Base-by-base conservation (phyloP, 2,888 invertebrate species). In the Oxystoma pomonae region DNA sequence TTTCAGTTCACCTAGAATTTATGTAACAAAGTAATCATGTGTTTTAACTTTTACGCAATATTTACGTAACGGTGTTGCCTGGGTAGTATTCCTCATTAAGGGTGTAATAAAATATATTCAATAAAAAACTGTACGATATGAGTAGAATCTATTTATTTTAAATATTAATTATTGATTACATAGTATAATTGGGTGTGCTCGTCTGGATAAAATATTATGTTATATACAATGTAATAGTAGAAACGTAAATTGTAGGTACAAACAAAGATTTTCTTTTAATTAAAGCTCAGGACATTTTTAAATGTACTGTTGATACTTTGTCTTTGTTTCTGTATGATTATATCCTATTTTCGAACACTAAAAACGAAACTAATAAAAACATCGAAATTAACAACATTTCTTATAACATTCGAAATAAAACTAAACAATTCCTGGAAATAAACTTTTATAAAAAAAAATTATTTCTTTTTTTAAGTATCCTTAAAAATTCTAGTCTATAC, bases 91-190 rank as follows among this genome's bases (percentile, higher is more conserved):
- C n/a, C n/a, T n/a, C n/a, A n/a, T n/a, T n/a, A n/a, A n/a, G n/a
- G n/a, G n/a, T n/a, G n/a, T n/a, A n/a, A n/a, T n/a, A n/a, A n/a
- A n/a, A n/a, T n/a, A n/a, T n/a, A n/a, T n/a, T n/a, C n/a, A n/a
- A n/a, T n/a, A n/a, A n/a, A n/a, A n/a, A n/a, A n/a, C n/a, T n/a
- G 7, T 19, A 22, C 18, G 53, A 55, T 61, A 60, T 67, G 70
- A 74, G 76, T 80, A 80, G 79, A 80, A 77, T 80, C 80, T 80
- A 80, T 80, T 80, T 80, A 77, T 77, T 74, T 80, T 80, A 79
- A 79, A 79, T 80, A 80, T 78, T 79, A 79, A 78, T 80, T n/a
- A n/a, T n/a, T 76, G 81, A 80, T 80, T 81, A 81, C 80, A 81
- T 80, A 79, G 79, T 78, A 79, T 80, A 79, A 78, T 77, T 78